Percentiles rank a stretch among this genome's conserved stretches.
These are phyloP conservation scores for Beroe forskalii DNA, from an alignment of 37 sponge, comb jelly and placozoan genomes.

Conservation along the genomic window DNA sequence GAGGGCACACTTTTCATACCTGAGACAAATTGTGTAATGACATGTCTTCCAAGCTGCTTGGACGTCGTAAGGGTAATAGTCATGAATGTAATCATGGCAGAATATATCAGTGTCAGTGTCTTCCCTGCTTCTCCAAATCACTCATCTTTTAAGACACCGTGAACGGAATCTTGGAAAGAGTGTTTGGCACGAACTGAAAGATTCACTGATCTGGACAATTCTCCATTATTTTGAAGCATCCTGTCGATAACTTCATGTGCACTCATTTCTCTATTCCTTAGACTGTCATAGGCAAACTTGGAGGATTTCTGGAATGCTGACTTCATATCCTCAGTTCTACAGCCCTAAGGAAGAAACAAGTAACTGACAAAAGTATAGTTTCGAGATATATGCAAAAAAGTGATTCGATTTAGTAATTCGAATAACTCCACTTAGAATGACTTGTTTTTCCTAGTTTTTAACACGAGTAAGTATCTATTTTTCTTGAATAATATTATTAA, in stretches of 20 bases:
- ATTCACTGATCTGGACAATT: neutral
- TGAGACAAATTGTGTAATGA: no score
- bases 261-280: neutral
- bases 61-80: neutral
- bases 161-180: neutral
- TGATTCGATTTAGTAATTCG: no score
- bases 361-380: no score
- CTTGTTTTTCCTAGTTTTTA: no score
- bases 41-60: neutral
- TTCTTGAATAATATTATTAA: no score
- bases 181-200: neutral
- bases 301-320: neutral
- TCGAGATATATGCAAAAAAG: no score
- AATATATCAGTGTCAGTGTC: neutral
- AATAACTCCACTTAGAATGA: no score
- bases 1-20: neutral
- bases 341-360: no score
- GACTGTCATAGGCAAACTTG: neutral
- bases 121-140: neutral
- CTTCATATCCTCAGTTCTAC: neutral
- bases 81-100: neutral
- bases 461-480: no score
- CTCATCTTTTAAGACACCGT: neutral
- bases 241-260: neutral
- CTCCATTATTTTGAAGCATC: constrained; percentile 17